Conservation (phyloP, 2,113 vertebrate species). For the Chlorocebus sabaeus region DNA sequence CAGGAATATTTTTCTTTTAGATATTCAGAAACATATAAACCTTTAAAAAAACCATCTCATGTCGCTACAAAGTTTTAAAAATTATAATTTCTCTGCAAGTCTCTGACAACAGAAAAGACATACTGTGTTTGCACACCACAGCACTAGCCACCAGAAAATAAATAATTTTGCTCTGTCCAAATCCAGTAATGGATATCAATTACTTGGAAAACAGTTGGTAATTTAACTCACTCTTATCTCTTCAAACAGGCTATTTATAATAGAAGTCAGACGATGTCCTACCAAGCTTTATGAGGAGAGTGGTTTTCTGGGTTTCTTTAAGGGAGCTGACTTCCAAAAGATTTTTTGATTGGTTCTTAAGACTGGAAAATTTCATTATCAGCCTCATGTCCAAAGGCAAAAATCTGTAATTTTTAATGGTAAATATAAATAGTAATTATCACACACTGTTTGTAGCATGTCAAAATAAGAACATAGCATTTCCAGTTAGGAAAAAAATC, state of each 20-base stretch:
- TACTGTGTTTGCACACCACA: conserved; percentile 63
- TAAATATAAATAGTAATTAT: conserved; percentile 58
- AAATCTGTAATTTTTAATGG: background rate
- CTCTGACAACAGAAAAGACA: conserved; percentile 63
- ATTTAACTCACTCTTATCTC: conserved; percentile 50
- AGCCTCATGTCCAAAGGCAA: conserved; percentile 58
- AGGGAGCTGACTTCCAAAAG: conserved; percentile 32
- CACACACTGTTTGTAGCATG: background rate
- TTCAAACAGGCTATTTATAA: conserved; percentile 44
- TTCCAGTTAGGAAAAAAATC: background rate
- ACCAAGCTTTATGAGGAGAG: background rate
- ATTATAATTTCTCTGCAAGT: conserved; percentile 57
- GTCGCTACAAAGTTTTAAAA: conserved; percentile 74
- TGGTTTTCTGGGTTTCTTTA: conserved; percentile 19
- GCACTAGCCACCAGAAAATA: conserved; percentile 55
- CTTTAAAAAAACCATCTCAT: conserved; percentile 70
- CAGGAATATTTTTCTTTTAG: conserved; percentile 78
- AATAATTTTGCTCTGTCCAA: conserved; percentile 62
- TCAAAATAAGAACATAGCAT: conserved; percentile 37
- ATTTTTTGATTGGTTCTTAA: conserved; percentile 33
- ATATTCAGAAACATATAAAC: conserved; percentile 69
- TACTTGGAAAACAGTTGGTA: conserved; percentile 60
- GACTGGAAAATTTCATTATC: background rate
- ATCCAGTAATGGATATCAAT: conserved; percentile 72
- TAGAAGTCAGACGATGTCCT: conserved; percentile 11